Percentiles rank a stretch among this genome's conserved stretches.
These are phyloP conservation scores for Sinodicranocentrus sp. DNA, from an alignment of 2,888 invertebrate genomes.

Conservation along the genomic window DNA sequence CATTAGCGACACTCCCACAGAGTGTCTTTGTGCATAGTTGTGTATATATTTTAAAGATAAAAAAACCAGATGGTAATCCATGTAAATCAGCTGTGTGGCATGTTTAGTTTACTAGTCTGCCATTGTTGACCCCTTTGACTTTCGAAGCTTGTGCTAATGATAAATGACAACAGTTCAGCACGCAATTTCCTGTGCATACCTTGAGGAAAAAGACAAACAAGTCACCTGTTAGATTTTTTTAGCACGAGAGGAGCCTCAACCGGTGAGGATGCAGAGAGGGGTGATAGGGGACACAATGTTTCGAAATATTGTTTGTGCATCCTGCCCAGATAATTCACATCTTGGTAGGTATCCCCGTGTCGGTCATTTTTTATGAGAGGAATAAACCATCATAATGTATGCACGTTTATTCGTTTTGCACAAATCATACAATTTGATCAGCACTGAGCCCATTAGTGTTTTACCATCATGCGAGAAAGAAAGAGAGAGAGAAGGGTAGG, in stretches of 20 bases:
- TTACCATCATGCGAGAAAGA: too few relatives aligned
- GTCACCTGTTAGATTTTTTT: background rate
- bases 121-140: conserved; percentile 62
- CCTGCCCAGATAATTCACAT: background rate
- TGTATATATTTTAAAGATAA: background rate
- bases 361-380: too few relatives aligned
- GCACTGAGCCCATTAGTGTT: too few relatives aligned
- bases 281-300: background rate
- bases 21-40: background rate
- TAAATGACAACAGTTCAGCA: conserved; percentile 14
- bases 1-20: conserved; percentile 65
- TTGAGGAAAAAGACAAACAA: background rate
- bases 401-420: too few relatives aligned
- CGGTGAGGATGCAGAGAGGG: background rate
- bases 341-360: background rate
- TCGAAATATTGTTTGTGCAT: background rate
- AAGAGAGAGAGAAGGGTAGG: too few relatives aligned
- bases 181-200: conserved; percentile 37
- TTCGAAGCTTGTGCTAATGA: background rate
- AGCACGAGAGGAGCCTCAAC: background rate
- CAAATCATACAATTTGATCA: too few relatives aligned
- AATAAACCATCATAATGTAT: too few relatives aligned
- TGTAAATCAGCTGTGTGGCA: conserved; percentile 37
- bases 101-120: conserved; percentile 16
- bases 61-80: conserved; percentile 43